Percentiles rank a stretch among this genome's conserved stretches.
phyloP scores from a whole-genome alignment of 2,113 vertebrate genomes.

The Hippocampus guttulatus region DNA sequence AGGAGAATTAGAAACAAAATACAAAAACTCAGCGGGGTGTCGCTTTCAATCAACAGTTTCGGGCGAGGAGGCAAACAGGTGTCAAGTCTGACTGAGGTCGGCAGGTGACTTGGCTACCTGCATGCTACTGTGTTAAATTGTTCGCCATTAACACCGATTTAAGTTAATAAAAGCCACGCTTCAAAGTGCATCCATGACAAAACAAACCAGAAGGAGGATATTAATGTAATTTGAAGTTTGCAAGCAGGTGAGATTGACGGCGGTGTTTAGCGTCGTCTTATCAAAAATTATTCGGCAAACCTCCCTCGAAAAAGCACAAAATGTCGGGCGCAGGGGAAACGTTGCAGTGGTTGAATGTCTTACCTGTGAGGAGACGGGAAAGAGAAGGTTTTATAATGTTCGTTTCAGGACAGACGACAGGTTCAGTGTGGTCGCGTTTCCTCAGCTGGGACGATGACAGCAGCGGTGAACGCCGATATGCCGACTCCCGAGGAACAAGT shows the following conservation, averaged over 20 bases:
- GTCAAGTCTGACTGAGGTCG: background rate
- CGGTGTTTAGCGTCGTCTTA: background rate
- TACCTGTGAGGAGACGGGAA: background rate
- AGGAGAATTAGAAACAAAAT: background rate
- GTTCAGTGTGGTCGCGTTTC: background rate
- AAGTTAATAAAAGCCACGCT: background rate
- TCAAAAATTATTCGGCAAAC: too few species aligned
- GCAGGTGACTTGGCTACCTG: background rate
- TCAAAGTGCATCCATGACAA: background rate
- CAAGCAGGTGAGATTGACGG: background rate
- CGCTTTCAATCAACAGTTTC: background rate
- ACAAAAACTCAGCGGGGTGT: background rate
- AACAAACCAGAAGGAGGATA: background rate
- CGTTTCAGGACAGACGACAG: background rate
- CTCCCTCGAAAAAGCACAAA: background rate
- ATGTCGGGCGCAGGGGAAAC: background rate
- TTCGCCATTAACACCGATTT: background rate
- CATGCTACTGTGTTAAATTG: background rate
- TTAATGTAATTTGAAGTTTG: background rate
- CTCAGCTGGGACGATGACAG: background rate
- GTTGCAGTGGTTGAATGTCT: background rate
- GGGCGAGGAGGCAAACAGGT: slow-evolving; percentile 1
- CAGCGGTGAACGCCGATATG: background rate
- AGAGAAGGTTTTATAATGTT: background rate
- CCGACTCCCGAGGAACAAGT: background rate